A percentile compares a stretch with the other conserved stretches of the same genome.
Evolutionary conservation across 2,888 invertebrate species (phyloP).

Genomic region (Sesia bembeciformis): DNA sequence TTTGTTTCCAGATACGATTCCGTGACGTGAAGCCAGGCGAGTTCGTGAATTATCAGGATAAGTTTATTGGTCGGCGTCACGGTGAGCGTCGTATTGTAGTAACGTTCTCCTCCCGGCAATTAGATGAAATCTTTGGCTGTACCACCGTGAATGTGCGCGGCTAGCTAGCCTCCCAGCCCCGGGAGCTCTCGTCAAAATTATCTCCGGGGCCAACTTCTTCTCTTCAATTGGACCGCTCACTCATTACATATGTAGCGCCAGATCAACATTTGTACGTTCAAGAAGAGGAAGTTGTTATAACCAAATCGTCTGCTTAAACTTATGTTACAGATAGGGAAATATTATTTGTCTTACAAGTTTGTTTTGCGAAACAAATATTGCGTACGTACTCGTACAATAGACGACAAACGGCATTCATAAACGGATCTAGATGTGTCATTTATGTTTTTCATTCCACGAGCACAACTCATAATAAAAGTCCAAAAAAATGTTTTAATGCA

Average conservation of each 20-base stretch:
- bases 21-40: constrained; percentile 78
- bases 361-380: no score
- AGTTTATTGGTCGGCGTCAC: constrained; percentile 71
- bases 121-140: constrained; percentile 78
- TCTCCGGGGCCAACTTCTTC: constrained; percentile 51
- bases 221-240: constrained; percentile 52
- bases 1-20: constrained; percentile 51
- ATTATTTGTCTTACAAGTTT: no score
- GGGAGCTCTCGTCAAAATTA: constrained; percentile 43
- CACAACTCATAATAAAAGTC: constrained; percentile 43
- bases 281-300: constrained; percentile 55
- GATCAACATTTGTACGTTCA: constrained; percentile 54
- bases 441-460: constrained; percentile 28
- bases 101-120: constrained; percentile 78
- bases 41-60: constrained; percentile 75
- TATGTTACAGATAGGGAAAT: neutral
- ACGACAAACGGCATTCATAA: neutral
- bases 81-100: constrained; percentile 78
- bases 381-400: neutral
- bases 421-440: constrained; percentile 32
- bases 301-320: neutral
- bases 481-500: constrained; percentile 30
- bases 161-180: constrained; percentile 65
- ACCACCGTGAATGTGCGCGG: constrained; percentile 69
- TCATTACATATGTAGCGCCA: constrained; percentile 44